Base-by-base conservation (phyloP, 1,140 invertebrate genomes). In the Caenorhabditis brenneri region DNA sequence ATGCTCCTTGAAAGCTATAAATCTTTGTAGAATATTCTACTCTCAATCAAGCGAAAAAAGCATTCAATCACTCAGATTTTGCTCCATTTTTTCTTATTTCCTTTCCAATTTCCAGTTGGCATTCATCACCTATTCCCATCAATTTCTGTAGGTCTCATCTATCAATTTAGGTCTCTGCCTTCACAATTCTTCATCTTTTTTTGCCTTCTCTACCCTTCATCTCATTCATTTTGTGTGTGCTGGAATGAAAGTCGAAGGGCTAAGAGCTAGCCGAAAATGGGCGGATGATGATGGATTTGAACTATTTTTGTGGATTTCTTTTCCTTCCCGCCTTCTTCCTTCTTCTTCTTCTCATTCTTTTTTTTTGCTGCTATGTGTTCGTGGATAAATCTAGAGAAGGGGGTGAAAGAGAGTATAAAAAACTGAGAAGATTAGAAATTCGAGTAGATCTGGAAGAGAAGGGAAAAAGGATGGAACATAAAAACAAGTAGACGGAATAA, bases 281-380 rank as follows among this genome's bases (percentile, higher is more conserved):
- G 22, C 33, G 65, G 65, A 74, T 74, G 36, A 74, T 74, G 65
- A 74, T 74, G 65, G 65, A 74, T 74, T 74, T 74, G 65, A 74
- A 74, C 65, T 74, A 74, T 74, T 74, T 74, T 74, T 29, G 36
- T 74, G 65, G 33, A 74, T 74, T 74, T 74, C 36, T 65, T 36
- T 10, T 31, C 53, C n/a, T 74, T 24, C 10, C n/a, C 27, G 31
- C 19, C 10, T 36, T 36, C 22, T 65, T 7, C 33, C 19, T 65
- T 31, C 16, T 3, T 33, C 7, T 65, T 27, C 7, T 7, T 58
- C 12, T 36, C 31, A 5, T 19, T 65, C 31, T 36, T 2, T 65
- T 22, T 74, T 74, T 15, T 10, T 42, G 36, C n/a, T n/a, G n/a
- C n/a, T n/a, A n/a, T 16, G 29, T 10, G 65, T 27, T 19, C 19